Conservation (phyloP, 2,888 invertebrate species). For the Cremastinae sp. region DNA sequence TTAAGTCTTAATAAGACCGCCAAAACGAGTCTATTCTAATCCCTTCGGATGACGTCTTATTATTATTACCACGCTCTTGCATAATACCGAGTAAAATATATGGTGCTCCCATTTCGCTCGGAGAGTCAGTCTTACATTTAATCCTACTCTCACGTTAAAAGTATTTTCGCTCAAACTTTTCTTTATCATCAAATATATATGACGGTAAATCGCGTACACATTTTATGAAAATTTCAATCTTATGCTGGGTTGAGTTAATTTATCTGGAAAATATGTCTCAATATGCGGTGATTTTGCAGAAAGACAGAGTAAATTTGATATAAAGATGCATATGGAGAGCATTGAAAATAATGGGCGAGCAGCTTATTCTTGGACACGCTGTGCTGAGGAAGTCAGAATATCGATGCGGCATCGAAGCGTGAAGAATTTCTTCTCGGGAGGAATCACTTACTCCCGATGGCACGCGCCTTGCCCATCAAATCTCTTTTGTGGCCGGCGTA, state of each 20-base stretch:
- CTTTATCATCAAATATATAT: too few relatives aligned
- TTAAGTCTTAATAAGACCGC: constrained; percentile 78
- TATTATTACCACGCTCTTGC: constrained; percentile 55
- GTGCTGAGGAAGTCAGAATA: constrained; percentile 10
- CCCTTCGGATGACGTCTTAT: constrained; percentile 70
- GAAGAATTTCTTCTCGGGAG: constrained; percentile 42
- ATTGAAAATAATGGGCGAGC: too few relatives aligned
- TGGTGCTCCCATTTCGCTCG: constrained; percentile 33
- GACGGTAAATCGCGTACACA: too few relatives aligned
- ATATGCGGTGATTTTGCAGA: too few relatives aligned
- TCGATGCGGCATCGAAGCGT: constrained; percentile 46
- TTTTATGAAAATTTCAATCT: too few relatives aligned
- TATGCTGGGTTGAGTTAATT: too few relatives aligned
- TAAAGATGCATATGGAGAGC: too few relatives aligned
- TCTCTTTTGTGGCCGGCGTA: constrained; percentile 58
- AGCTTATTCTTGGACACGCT: not conserved
- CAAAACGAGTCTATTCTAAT: constrained; percentile 73
- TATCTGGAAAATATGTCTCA: too few relatives aligned
- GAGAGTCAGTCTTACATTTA: constrained; percentile 27
- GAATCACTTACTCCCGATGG: constrained; percentile 55
- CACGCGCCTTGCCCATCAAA: constrained; percentile 64
- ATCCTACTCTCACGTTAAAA: not conserved
- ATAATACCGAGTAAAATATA: constrained; percentile 45
- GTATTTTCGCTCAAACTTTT: too few relatives aligned
- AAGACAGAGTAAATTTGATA: too few relatives aligned